These are phyloP conservation scores for Lapara coniferarum DNA, from an alignment of 2,888 invertebrate species.

Conservation along the genomic window DNA sequence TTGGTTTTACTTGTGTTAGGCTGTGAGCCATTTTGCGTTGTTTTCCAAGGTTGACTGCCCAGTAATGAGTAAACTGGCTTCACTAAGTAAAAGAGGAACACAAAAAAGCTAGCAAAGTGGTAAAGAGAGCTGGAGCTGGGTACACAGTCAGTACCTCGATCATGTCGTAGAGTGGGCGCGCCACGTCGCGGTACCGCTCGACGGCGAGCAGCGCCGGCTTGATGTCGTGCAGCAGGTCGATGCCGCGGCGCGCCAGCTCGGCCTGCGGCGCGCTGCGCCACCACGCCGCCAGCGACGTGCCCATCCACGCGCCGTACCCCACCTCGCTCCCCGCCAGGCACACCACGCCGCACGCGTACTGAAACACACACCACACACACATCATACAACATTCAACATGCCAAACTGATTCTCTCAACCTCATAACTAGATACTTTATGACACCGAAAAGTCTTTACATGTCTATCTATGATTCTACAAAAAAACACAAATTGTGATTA, in stretches of 20 bases:
- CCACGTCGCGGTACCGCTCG: conserved; percentile 70
- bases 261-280: conserved; percentile 75
- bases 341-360: conserved; percentile 70
- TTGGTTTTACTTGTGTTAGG: too few species aligned
- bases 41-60: background rate
- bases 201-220: conserved; percentile 77
- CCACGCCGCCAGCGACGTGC: conserved; percentile 71
- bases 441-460: too few species aligned
- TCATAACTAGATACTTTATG: too few species aligned
- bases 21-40: background rate
- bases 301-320: conserved; percentile 78
- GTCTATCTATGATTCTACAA: too few species aligned
- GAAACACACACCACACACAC: conserved; percentile 28
- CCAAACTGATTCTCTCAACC: too few species aligned
- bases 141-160: conserved; percentile 60
- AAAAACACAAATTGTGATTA: too few species aligned
- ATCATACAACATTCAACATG: too few species aligned
- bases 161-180: conserved; percentile 71
- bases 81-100: too few species aligned
- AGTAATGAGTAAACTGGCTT: too few species aligned
- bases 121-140: too few species aligned
- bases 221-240: conserved; percentile 76
- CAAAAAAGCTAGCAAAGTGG: too few species aligned
- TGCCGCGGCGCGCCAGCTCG: conserved; percentile 72
- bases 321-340: conserved; percentile 71